A percentile compares a stretch with the other conserved stretches of the same genome.
Conservation (phyloP, 2,888 invertebrate species). For the Standfussiana lucernea region DNA sequence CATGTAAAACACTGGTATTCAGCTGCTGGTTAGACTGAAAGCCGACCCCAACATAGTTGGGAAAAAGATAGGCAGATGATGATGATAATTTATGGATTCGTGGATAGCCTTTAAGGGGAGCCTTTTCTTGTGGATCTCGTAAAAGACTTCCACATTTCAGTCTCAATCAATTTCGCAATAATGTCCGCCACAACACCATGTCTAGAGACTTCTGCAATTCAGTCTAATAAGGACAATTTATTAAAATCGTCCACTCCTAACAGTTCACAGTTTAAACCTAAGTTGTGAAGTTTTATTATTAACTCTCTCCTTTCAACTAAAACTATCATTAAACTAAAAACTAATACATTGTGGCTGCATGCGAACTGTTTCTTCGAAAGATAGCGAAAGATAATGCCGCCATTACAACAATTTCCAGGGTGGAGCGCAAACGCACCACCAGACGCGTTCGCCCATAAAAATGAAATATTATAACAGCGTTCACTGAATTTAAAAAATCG, state of each 20-base stretch:
- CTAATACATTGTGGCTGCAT: slow-evolving; percentile 57
- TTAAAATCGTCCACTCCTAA: not conserved
- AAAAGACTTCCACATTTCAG: not conserved
- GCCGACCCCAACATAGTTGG: not conserved
- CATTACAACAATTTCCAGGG: slow-evolving; percentile 86
- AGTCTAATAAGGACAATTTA: not conserved
- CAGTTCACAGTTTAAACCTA: not conserved
- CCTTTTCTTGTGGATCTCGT: not conserved
- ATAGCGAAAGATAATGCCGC: slow-evolving; percentile 83
- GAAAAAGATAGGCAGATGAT: not conserved
- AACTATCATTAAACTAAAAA: slow-evolving; percentile 32
- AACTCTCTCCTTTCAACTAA: slow-evolving; percentile 6
- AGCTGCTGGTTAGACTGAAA: not conserved
- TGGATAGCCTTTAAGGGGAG: not conserved
- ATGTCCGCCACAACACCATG: not conserved
- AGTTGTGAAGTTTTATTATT: not conserved
- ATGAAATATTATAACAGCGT: slow-evolving; percentile 88
- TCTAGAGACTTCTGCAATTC: not conserved
- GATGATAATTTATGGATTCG: not conserved
- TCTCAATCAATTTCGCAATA: not conserved
- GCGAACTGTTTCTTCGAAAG: slow-evolving; percentile 76
- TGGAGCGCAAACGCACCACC: slow-evolving; percentile 85
- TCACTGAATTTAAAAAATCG: slow-evolving; percentile 88
- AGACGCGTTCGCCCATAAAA: slow-evolving; percentile 88
- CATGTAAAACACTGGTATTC: not conserved